A percentile compares a stretch with the other conserved stretches of the same genome.
Evolutionary conservation across 2,888 invertebrate species (phyloP).

Genomic region (Phymatocera aterrima): DNA sequence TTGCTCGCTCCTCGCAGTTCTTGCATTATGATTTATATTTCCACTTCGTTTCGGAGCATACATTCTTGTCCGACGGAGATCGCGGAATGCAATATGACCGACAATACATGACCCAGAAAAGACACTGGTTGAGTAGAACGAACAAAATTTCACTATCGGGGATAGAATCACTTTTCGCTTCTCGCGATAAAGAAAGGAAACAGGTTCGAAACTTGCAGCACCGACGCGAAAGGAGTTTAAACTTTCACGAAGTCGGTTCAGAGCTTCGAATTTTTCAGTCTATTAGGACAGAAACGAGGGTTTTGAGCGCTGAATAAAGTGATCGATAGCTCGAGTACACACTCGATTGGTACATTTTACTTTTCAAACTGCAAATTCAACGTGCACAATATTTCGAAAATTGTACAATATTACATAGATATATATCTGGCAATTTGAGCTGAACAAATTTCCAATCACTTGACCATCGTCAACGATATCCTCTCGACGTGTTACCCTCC

Average conservation of each 20-base stretch:
- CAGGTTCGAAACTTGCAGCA: not conserved
- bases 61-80: not conserved
- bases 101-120: not conserved
- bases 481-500: not conserved
- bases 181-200: not conserved
- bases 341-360: not conserved
- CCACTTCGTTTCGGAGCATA: not conserved
- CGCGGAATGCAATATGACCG: not conserved
- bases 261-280: not conserved
- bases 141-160: not conserved
- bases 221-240: not conserved
- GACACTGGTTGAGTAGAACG: not conserved
- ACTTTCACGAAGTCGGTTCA: not conserved
- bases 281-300: not conserved
- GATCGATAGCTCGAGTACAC: not conserved
- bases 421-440: not conserved
- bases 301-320: not conserved
- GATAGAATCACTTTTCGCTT: not conserved
- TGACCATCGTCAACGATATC: slow-evolving; percentile 8
- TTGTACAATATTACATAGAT: too few species aligned
- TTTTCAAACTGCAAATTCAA: not conserved
- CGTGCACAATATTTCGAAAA: not conserved
- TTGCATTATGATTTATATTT: not conserved
- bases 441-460: not conserved
- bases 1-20: not conserved